phyloP scores from a whole-genome alignment of 2,113 vertebrate species.

The Gorilla gorilla region DNA sequence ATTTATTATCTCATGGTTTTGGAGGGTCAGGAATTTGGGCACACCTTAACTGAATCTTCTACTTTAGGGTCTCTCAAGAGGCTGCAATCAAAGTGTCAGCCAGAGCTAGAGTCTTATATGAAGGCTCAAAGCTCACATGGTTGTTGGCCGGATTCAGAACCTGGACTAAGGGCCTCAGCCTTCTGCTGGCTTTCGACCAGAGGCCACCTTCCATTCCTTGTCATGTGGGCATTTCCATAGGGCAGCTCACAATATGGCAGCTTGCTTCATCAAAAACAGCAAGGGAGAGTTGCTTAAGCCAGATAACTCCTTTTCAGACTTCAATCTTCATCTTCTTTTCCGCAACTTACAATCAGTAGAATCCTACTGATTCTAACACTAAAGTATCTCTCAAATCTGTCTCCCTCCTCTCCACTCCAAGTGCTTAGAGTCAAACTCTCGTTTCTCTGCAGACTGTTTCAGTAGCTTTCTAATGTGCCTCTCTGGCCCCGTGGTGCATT shows the following conservation, averaged over 20 bases:
- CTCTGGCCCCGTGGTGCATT: neutral
- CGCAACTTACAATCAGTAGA: neutral
- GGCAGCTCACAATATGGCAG: neutral
- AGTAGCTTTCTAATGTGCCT: neutral
- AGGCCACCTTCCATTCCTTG: neutral
- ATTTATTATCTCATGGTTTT: neutral
- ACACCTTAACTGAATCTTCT: neutral
- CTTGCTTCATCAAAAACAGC: neutral
- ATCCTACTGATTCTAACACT: neutral
- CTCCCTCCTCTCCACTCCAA: neutral
- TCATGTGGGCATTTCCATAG: neutral
- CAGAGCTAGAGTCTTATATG: neutral
- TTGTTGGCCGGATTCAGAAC: neutral
- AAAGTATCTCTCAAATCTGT: neutral
- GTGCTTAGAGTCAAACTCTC: neutral
- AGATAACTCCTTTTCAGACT: neutral
- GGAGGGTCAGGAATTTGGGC: neutral
- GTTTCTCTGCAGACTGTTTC: neutral
- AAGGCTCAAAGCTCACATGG: neutral
- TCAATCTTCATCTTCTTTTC: neutral
- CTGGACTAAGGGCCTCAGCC: neutral
- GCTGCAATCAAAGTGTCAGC: neutral
- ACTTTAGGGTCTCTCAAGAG: neutral
- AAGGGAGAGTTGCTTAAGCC: neutral
- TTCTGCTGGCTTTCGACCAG: neutral